These are phyloP conservation scores for Porites australiensis DNA, from an alignment of 64 coral and sea anemone species.

Conservation along the genomic window DNA sequence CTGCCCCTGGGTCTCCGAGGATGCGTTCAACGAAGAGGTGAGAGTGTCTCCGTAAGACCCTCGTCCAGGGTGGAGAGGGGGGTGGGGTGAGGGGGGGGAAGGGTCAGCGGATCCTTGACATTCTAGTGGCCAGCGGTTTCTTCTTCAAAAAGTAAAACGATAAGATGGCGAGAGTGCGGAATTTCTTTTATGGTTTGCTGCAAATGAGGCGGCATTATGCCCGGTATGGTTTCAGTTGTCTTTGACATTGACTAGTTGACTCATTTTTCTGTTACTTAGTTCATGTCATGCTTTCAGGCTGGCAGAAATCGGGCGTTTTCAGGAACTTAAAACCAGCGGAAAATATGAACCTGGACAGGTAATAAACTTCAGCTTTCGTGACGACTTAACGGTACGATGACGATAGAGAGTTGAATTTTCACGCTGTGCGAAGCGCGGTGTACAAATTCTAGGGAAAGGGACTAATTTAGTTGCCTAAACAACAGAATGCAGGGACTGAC, in stretches of 20 bases:
- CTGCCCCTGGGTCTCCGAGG: too few species aligned
- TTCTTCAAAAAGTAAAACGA: background rate
- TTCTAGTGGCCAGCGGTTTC: background rate
- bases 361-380: background rate
- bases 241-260: background rate
- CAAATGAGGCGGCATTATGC: conserved; percentile 49
- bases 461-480: too few species aligned
- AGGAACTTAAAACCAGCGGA: conserved; percentile 92
- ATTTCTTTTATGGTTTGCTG: conserved; percentile 28
- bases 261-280: background rate
- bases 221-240: conserved; percentile 12
- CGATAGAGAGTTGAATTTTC: background rate
- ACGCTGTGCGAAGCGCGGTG: background rate
- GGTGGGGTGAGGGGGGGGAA: too few species aligned
- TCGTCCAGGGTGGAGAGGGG: too few species aligned
- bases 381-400: background rate
- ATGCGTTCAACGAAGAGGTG: too few species aligned
- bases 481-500: too few species aligned
- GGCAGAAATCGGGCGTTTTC: conserved; percentile 93
- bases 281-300: conserved; percentile 51
- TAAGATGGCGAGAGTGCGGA: conserved; percentile 61
- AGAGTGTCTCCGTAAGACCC: too few species aligned
- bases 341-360: conserved; percentile 98
- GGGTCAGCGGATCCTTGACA: too few species aligned
- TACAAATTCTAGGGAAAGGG: too few species aligned